Base-by-base conservation (phyloP, 1,140 invertebrate genomes). In the Atta colombica region DNA sequence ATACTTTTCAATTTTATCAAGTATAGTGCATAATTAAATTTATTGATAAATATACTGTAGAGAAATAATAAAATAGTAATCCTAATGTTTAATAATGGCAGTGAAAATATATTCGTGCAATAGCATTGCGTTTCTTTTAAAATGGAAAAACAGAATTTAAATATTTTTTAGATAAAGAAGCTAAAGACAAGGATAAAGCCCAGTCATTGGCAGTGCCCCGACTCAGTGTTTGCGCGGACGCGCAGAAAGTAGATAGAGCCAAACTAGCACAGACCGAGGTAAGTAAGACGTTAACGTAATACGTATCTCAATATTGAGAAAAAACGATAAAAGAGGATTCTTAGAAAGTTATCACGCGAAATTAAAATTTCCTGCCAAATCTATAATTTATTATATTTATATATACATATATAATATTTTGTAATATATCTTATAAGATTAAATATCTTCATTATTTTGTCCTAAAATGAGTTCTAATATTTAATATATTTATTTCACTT, bases 241-340 rank as follows among this genome's bases (percentile, higher is more conserved):
- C 98, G 60, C 98, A 99, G 92, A 99, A 99, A 96, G 98, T 99
- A 16, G 98, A 99, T 94, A 96, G 98, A 63, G 97, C 98, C 39
- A 99, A 99, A 95, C 94, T 99, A 31, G 98, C 98, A 25, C 98
- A 99, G 96, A 98, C 98, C 86, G 98, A 99, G 96, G 97, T 98
- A 95, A 85, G 72, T 31, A 3, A 10, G 12, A 53, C 4, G 18
- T 53, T 28, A 39, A 45, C 8, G n/a, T 45, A 3, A 45, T 18
- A n/a, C 3, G 3, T 72, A 31, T 72, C 6, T 63, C 58, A 25
- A 14, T 60, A 71, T 39, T 53, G 12, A n/a, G 35, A 45, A 68
- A 28, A 28, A 3, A 58, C 1, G 18, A 69, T 25, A 31, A 10
- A 53, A 68, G 4, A 2, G 4, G 8, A 5, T 58, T 31, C 58